Evolutionary conservation across 2,113 vertebrate genomes (phyloP).

Genomic region (Halichoeres trimaculatus): DNA sequence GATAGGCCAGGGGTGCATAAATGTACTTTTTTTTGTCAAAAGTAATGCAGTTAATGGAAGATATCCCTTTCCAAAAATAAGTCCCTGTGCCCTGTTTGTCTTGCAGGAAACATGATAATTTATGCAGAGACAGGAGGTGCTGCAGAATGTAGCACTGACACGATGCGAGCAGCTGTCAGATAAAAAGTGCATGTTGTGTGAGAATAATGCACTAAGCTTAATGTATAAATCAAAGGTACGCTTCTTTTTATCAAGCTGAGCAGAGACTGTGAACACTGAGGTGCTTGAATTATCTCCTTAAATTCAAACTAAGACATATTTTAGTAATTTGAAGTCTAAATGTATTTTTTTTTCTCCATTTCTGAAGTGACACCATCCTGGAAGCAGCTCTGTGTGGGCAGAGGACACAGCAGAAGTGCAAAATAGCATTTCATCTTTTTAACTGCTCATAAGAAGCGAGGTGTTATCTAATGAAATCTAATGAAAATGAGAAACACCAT

Average conservation of each 20-base stretch:
- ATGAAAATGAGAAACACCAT: conserved; percentile 77
- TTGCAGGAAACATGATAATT: conserved; percentile 51
- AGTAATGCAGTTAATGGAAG: conserved; percentile 16
- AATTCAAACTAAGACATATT: conserved; percentile 2
- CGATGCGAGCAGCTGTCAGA: conserved; percentile 28
- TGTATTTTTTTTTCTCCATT: neutral
- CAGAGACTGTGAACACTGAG: neutral
- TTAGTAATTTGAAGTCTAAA: conserved; percentile 7
- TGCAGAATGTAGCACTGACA: conserved; percentile 45
- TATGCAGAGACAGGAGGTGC: conserved; percentile 60
- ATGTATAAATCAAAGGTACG: neutral
- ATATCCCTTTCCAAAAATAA: conserved; percentile 26
- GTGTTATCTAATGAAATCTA: conserved; percentile 75
- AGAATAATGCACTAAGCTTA: conserved; percentile 4
- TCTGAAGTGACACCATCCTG: conserved; percentile 20
- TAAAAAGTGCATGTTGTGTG: conserved; percentile 6
- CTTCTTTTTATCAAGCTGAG: neutral
- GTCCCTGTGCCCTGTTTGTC: conserved; percentile 26
- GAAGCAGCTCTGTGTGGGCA: conserved; percentile 49
- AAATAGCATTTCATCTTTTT: conserved; percentile 66
- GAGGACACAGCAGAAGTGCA: conserved; percentile 60
- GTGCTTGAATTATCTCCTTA: conserved; percentile 16
- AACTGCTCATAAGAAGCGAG: conserved; percentile 64
- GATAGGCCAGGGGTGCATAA: neutral
- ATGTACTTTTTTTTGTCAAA: conserved; percentile 32